These are phyloP conservation scores for Drosophila nannoptera DNA, from an alignment of 1,140 invertebrate genomes.

Conservation along the genomic window DNA sequence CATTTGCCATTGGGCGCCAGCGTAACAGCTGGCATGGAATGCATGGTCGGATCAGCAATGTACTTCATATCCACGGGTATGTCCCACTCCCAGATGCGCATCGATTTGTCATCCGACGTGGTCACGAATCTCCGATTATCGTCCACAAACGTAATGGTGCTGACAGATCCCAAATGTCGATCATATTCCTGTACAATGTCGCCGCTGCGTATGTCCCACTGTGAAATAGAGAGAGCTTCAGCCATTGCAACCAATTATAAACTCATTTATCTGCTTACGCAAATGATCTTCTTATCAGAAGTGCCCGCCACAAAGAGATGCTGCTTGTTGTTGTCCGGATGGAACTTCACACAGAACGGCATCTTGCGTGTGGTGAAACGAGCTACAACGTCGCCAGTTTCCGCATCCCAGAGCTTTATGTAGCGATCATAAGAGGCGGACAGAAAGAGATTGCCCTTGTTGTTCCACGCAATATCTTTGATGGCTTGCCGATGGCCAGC, in stretches of 20 bases:
- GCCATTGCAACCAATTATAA: background rate
- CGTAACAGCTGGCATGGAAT: conserved; percentile 98
- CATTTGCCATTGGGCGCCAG: conserved; percentile 98
- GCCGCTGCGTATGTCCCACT: conserved; percentile 97
- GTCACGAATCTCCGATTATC: conserved; percentile 98
- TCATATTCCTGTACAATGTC: conserved; percentile 99
- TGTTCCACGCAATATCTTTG: conserved; percentile 97
- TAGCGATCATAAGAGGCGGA: conserved; percentile 96
- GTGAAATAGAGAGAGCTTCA: conserved; percentile 52
- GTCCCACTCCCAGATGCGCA: conserved; percentile 99
- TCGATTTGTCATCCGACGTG: conserved; percentile 99
- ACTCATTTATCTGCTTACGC: conserved; percentile 83
- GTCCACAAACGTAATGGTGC: conserved; percentile 99
- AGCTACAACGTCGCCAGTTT: conserved; percentile 95
- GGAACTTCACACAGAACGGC: conserved; percentile 98
- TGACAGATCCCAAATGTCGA: conserved; percentile 98
- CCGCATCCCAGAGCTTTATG: conserved; percentile 99
- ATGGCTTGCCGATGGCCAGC: conserved; percentile 98
- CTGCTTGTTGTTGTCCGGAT: conserved; percentile 98
- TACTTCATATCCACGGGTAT: conserved; percentile 99
- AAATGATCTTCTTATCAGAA: conserved; percentile 99
- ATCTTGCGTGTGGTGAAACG: conserved; percentile 97
- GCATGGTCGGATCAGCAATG: conserved; percentile 99
- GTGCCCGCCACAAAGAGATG: conserved; percentile 99
- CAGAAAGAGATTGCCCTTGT: conserved; percentile 94